Percentiles rank a stretch among this genome's conserved stretches.
Conservation (phyloP, 2,797 vertebrate genomes). For the Pangasius sanitwongsei region DNA sequence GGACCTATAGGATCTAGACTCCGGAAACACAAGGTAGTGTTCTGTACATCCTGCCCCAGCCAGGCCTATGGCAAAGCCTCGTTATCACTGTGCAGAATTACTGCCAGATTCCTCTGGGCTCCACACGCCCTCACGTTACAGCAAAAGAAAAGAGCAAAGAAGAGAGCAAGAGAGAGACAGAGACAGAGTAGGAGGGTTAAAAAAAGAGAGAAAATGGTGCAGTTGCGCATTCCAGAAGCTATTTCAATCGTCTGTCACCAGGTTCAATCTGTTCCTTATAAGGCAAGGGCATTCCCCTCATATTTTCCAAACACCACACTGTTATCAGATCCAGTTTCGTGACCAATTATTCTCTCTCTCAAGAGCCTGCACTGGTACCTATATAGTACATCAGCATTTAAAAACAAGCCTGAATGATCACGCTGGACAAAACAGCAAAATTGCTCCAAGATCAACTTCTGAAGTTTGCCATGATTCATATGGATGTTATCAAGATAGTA, state of each 20-base stretch:
- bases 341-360: slow-evolving; percentile 62
- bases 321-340: slow-evolving; percentile 74
- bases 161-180: slow-evolving; percentile 8
- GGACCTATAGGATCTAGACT: slow-evolving; percentile 62
- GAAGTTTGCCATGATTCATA: neutral
- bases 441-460: slow-evolving; percentile 4
- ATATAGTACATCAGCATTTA: slow-evolving; percentile 22
- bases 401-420: slow-evolving; percentile 19
- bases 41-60: slow-evolving; percentile 74
- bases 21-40: slow-evolving; percentile 76
- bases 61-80: slow-evolving; percentile 66
- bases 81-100: slow-evolving; percentile 77
- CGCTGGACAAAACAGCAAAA: slow-evolving; percentile 33
- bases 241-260: slow-evolving; percentile 74
- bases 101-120: slow-evolving; percentile 66
- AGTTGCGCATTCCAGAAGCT: slow-evolving; percentile 71
- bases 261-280: slow-evolving; percentile 71
- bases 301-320: slow-evolving; percentile 72
- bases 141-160: slow-evolving; percentile 20
- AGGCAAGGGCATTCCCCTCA: slow-evolving; percentile 71
- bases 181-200: neutral
- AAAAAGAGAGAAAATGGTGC: slow-evolving; percentile 38
- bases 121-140: slow-evolving; percentile 57
- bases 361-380: slow-evolving; percentile 34
- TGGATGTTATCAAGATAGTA: neutral